These are phyloP conservation scores for Otolemur garnettii DNA, from an alignment of 2,113 vertebrate genomes.

Conservation along the genomic window DNA sequence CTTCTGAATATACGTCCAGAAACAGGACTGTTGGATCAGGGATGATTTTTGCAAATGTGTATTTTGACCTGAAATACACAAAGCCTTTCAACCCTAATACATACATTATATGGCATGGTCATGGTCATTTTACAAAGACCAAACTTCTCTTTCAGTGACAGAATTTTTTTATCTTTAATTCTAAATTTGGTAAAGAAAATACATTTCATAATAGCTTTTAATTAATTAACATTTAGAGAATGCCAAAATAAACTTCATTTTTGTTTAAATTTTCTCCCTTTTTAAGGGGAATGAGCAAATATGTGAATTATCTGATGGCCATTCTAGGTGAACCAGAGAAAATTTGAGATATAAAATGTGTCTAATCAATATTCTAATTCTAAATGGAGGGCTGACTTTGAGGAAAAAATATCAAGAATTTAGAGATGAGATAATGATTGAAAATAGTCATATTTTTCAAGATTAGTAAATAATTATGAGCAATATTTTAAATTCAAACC, in stretches of 20 bases:
- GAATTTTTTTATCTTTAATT: not conserved
- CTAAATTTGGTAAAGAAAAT: not conserved
- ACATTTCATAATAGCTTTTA: not conserved
- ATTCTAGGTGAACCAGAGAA: not conserved
- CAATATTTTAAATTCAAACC: not conserved
- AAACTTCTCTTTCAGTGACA: not conserved
- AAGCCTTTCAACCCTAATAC: not conserved
- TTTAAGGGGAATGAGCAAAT: not conserved
- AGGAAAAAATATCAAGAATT: not conserved
- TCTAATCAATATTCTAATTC: not conserved
- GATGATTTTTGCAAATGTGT: not conserved
- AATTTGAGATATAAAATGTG: not conserved
- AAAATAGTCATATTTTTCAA: not conserved
- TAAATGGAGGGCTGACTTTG: not conserved
- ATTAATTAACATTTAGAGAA: not conserved
- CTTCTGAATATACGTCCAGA: not conserved
- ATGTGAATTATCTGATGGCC: not conserved
- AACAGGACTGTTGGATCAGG: not conserved
- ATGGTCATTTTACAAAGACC: not conserved
- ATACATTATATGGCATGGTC: not conserved
- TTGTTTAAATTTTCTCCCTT: not conserved
- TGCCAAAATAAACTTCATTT: not conserved
- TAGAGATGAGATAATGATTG: not conserved
- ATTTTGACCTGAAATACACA: not conserved
- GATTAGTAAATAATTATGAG: not conserved